Evolutionary conservation across 2,113 vertebrate species (phyloP).

Genomic region (Colius striatus): DNA sequence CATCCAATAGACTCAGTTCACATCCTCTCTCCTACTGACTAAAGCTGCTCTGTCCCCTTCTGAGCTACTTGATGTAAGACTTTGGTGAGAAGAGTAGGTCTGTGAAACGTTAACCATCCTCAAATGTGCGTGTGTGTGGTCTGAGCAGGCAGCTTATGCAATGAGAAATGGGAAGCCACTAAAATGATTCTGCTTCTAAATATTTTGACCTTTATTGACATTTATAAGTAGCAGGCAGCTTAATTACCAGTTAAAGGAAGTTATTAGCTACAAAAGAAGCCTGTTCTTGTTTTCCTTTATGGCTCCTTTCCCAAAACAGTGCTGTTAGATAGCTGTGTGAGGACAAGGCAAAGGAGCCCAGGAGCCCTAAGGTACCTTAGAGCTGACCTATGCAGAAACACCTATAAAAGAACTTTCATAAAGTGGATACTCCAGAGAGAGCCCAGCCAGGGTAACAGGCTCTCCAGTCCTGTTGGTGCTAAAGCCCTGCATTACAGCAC

Average conservation of each 20-base stretch:
- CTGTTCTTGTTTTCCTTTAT: conserved; percentile 53
- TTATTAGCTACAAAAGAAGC: conserved; percentile 70
- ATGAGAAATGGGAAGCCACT: conserved; percentile 67
- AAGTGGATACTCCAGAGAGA: not conserved
- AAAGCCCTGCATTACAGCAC: not conserved
- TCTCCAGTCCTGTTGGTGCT: not conserved
- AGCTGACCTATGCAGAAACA: not conserved
- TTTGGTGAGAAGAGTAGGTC: conserved; percentile 44
- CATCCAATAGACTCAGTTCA: conserved; percentile 34
- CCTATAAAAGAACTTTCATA: not conserved
- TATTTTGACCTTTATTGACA: conserved; percentile 75
- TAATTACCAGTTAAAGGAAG: conserved; percentile 73
- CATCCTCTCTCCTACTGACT: conserved; percentile 60
- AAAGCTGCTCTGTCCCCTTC: conserved; percentile 55
- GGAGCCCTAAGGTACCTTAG: not conserved
- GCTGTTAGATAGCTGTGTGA: conserved; percentile 24
- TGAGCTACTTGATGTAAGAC: conserved; percentile 31
- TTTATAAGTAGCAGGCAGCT: conserved; percentile 72
- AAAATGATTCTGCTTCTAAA: conserved; percentile 71
- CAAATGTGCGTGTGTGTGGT: conserved; percentile 62
- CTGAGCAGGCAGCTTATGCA: conserved; percentile 49
- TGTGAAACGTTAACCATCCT: conserved; percentile 63
- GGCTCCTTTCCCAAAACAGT: conserved; percentile 60
- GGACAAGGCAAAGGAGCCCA: conserved; percentile 21
- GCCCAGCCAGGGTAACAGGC: not conserved